phyloP scores from a whole-genome alignment of 1,140 invertebrate genomes.

The Drosophila santomea region DNA sequence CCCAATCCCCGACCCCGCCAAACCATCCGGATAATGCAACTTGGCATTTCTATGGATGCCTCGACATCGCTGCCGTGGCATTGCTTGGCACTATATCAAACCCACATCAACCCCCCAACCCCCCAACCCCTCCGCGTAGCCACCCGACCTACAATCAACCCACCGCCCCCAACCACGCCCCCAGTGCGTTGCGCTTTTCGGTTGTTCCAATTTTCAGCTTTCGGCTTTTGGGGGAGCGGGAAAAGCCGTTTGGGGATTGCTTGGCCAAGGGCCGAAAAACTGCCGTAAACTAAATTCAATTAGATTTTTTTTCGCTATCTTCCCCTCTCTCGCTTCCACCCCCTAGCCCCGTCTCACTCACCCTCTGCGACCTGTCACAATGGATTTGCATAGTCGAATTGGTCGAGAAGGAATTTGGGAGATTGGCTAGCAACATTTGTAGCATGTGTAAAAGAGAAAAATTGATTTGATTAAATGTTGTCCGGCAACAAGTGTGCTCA shows the following conservation, averaged over 20 bases:
- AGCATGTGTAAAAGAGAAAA: slow-evolving; percentile 62
- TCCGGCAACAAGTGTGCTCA: slow-evolving; percentile 59
- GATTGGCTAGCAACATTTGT: slow-evolving; percentile 43
- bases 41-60: slow-evolving; percentile 78
- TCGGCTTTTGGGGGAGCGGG: background rate
- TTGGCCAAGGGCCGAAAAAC: slow-evolving; percentile 62
- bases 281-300: slow-evolving; percentile 81
- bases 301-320: slow-evolving; percentile 52
- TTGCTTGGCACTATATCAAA: slow-evolving; percentile 55
- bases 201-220: slow-evolving; percentile 48
- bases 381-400: slow-evolving; percentile 63
- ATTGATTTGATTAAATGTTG: slow-evolving; percentile 73
- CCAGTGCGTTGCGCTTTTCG: slow-evolving; percentile 64
- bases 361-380: slow-evolving; percentile 53
- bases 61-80: slow-evolving; percentile 51
- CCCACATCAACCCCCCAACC: background rate
- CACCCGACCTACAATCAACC: background rate
- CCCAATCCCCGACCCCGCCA: background rate
- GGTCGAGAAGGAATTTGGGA: slow-evolving; percentile 12
- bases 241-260: slow-evolving; percentile 11
- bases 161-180: background rate
- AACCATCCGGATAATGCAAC: slow-evolving; percentile 64
- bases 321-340: background rate
- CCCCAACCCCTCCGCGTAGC: background rate
- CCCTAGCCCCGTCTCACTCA: background rate